Evolutionary conservation across 2,888 invertebrate genomes (phyloP), one percentile per base, ranked within the genome.

Genomic region (Notocelia uddmanniana): DNA sequence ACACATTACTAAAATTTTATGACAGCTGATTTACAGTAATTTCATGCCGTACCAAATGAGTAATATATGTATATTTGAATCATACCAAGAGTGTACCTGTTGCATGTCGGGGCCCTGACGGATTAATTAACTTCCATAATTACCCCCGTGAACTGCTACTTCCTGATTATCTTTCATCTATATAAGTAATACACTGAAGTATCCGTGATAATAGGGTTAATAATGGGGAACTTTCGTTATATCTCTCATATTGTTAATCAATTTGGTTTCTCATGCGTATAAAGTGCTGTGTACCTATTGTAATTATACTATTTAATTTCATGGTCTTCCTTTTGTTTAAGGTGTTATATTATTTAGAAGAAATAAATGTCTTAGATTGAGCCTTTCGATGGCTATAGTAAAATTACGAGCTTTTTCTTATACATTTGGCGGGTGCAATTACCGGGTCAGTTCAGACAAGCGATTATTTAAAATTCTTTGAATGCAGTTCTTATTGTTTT

Each of bases 61-160:
- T 50, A 68, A n/a, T 45, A 10, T 18, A 26, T 48, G 15, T 9
- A 6, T 41, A 26, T 48, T 50, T 23, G 31, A 50, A 57, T 37
- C 41, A 45, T 50, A 64, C 23, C 57, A 57, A 55, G 31, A 64
- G 60, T 50, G 48, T 50, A 59, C 66, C 70, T 66, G 64, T 63
- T 71, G 70, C 52, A 66, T 41, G 66, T n/a, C 45, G 57, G 23
- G 3, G 26, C 37, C 41, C 59, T 31, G 18, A 37, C 45, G 59
- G 64, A 41, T 66, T 71, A 66, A 71, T 66, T 66, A 59, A 71
- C 52, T 57, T 26, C 50, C 64, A 66, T 71, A 64, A 70, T 66
- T 59, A 71, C 34, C 50, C 55, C 21, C 41, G 57, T 31, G 19
- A 63, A 31, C 48, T 21, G 62, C 54, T 63, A 21, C 54, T 69